Percentiles rank a stretch among this genome's conserved stretches.
These are phyloP conservation scores for Aphidius colemani DNA, from an alignment of 2,888 invertebrate species.

Conservation along the genomic window DNA sequence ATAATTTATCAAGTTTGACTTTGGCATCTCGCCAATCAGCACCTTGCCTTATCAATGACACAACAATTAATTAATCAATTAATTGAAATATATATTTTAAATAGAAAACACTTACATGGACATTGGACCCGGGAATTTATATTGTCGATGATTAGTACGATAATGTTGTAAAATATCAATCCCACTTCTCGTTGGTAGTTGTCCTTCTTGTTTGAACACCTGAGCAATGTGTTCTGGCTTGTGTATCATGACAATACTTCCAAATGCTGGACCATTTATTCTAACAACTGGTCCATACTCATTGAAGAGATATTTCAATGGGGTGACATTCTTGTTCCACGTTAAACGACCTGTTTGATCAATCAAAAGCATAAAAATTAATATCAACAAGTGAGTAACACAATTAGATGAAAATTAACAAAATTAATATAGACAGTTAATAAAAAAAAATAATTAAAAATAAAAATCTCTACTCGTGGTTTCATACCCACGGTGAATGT, in stretches of 20 bases:
- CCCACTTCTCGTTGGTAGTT: constrained; percentile 66
- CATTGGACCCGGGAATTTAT: constrained; percentile 65
- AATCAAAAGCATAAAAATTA: neutral
- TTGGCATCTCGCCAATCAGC: constrained; percentile 67
- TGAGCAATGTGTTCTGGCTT: constrained; percentile 70
- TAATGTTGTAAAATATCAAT: constrained; percentile 71
- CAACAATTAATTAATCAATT: neutral
- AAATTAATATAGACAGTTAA: neutral
- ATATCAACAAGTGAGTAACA: too few species aligned
- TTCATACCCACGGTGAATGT: constrained; percentile 52
- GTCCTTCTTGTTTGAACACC: constrained; percentile 68
- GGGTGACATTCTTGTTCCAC: constrained; percentile 60
- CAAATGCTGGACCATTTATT: constrained; percentile 68
- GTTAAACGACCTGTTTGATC: constrained; percentile 54
- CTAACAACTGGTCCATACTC: constrained; percentile 71
- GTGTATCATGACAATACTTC: constrained; percentile 67
- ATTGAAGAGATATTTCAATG: constrained; percentile 61
- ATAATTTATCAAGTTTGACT: constrained; percentile 62
- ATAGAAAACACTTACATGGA: constrained; percentile 62
- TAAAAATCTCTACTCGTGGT: neutral
- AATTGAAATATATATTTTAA: too few species aligned
- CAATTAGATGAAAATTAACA: too few species aligned
- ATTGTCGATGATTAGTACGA: constrained; percentile 64
- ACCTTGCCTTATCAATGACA: constrained; percentile 61
- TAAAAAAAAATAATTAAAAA: neutral